These are phyloP conservation scores for Scylla paramamosain DNA, from an alignment of 1,140 invertebrate genomes.

Conservation along the genomic window DNA sequence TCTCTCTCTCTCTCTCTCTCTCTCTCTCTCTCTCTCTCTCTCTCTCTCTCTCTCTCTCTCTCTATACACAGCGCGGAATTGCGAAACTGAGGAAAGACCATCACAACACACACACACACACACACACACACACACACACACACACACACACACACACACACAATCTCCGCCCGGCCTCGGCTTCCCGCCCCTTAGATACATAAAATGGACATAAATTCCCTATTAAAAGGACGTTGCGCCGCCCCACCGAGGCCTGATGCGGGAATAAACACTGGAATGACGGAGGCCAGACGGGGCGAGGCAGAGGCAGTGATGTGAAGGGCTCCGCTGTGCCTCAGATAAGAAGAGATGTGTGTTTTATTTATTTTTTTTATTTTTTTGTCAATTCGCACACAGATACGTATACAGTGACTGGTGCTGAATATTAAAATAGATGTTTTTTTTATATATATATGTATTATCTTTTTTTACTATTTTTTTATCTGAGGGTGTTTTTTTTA, in stretches of 20 bases:
- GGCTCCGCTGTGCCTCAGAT: too few species aligned
- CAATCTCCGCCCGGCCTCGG: background rate
- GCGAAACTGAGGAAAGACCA: background rate
- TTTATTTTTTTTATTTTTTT: too few species aligned
- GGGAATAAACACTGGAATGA: background rate
- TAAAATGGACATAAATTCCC: constrained; percentile 2
- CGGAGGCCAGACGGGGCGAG: background rate
- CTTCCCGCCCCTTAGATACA: background rate
- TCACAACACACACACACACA: background rate
- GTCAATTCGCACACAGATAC: too few species aligned
- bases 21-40: background rate
- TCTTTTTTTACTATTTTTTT: too few species aligned
- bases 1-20: constrained; percentile 3
- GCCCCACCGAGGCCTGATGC: background rate
- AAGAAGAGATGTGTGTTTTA: too few species aligned
- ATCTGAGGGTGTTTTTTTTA: too few species aligned
- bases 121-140: background rate
- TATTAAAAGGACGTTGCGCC: constrained; percentile 11
- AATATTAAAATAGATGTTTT: too few species aligned
- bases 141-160: background rate
- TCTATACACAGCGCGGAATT: background rate
- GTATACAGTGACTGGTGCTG: too few species aligned
- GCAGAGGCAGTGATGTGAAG: too few species aligned
- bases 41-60: background rate
- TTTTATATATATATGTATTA: too few species aligned